These are phyloP conservation scores for Pseudorasbora parva DNA, from an alignment of 2,113 vertebrate genomes.

Conservation along the genomic window DNA sequence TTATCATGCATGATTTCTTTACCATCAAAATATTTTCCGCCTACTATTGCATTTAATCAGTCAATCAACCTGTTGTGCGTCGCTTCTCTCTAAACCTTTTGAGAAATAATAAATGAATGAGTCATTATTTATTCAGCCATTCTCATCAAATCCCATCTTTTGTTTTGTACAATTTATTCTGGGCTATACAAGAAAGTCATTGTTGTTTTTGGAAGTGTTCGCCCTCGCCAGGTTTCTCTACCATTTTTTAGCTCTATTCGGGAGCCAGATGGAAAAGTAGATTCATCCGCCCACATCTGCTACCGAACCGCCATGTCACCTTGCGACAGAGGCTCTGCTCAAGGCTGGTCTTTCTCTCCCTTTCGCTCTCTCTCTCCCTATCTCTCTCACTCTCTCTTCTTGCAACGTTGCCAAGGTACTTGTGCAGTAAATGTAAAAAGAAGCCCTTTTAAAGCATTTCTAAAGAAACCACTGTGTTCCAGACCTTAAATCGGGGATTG, in stretches of 20 bases:
- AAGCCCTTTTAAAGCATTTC: slow-evolving; percentile 50
- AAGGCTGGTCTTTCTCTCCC: slow-evolving; percentile 31
- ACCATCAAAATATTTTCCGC: not conserved
- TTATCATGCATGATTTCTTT: not conserved
- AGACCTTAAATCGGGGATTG: slow-evolving; percentile 23
- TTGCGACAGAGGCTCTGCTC: slow-evolving; percentile 37
- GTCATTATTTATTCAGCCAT: not conserved
- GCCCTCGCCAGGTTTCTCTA: not conserved
- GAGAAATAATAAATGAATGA: not conserved
- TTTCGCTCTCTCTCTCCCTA: slow-evolving; percentile 6
- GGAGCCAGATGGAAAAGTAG: slow-evolving; percentile 45
- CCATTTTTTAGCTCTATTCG: slow-evolving; percentile 1
- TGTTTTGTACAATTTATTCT: not conserved
- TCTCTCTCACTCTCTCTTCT: slow-evolving; percentile 3
- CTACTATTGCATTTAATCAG: not conserved
- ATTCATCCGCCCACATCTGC: slow-evolving; percentile 54
- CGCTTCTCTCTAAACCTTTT: not conserved
- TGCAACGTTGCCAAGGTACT: slow-evolving; percentile 16
- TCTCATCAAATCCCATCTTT: slow-evolving; percentile 2
- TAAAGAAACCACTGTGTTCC: slow-evolving; percentile 40
- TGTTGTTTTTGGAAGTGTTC: slow-evolving; percentile 9
- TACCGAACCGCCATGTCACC: slow-evolving; percentile 45
- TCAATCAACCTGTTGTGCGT: not conserved
- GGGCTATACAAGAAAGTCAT: not conserved
- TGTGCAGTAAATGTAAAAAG: slow-evolving; percentile 29